Evolutionary conservation across 92 coral and sea anemone genomes (phyloP).

Genomic region (Porites divaricata): DNA sequence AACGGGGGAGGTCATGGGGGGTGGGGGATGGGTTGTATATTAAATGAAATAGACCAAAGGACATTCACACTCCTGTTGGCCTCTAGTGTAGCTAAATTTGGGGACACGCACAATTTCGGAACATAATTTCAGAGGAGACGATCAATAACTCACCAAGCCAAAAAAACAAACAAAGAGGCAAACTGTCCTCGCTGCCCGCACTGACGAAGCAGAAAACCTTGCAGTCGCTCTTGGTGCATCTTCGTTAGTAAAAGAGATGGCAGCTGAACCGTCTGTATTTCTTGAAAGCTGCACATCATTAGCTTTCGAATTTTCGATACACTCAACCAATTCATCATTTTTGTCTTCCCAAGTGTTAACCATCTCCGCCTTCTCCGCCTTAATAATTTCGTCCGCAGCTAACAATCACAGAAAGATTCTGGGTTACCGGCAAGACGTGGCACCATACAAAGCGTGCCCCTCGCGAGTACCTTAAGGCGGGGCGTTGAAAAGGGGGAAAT

Average conservation of each 20-base stretch:
- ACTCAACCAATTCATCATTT: conserved; percentile 90
- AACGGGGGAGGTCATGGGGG: too few relatives aligned
- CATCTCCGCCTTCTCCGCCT: conserved; percentile 88
- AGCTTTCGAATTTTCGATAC: conserved; percentile 58
- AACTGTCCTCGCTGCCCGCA: conserved; percentile 52
- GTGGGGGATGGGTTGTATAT: too few relatives aligned
- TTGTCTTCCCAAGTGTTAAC: conserved; percentile 90
- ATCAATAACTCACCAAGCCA: conserved; percentile 81
- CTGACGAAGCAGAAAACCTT: conserved; percentile 7
- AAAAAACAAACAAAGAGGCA: conserved; percentile 77
- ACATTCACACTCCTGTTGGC: too few relatives aligned
- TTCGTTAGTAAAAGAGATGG: background rate
- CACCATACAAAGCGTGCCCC: too few relatives aligned
- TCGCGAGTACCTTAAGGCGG: too few relatives aligned
- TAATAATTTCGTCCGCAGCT: conserved; percentile 61
- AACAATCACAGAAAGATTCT: too few relatives aligned
- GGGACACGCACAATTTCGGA: too few relatives aligned
- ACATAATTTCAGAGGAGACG: too few relatives aligned
- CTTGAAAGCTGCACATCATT: conserved; percentile 12
- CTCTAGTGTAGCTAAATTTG: too few relatives aligned
- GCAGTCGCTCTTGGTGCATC: background rate
- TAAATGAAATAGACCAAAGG: too few relatives aligned
- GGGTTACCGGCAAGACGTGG: too few relatives aligned
- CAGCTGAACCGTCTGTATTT: conserved; percentile 22
- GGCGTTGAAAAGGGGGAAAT: too few relatives aligned